Evolutionary conservation across 1,140 invertebrate genomes (phyloP).

Genomic region (Antheraea mylitta): DNA sequence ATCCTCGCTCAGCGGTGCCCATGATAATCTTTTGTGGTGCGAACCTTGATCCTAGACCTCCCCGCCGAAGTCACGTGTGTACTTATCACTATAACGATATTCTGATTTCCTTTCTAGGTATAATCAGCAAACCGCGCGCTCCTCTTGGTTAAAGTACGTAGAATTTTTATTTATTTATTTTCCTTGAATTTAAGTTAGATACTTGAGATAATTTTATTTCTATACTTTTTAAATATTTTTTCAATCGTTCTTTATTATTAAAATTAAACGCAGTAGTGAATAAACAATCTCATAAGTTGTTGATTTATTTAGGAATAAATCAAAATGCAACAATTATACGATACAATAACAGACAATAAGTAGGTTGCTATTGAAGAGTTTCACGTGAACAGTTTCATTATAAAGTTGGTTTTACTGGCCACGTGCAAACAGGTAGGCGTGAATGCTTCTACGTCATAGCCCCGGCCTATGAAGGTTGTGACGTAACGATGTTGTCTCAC

Average conservation of each 20-base stretch:
- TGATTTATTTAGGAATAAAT: background rate
- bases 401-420: conserved; percentile 40
- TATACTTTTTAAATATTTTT: too few relatives aligned
- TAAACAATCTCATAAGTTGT: too few relatives aligned
- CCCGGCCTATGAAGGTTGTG: conserved; percentile 63
- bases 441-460: conserved; percentile 56
- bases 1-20: conserved; percentile 66
- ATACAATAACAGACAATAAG: background rate
- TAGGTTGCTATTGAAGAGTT: conserved; percentile 8
- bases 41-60: conserved; percentile 62
- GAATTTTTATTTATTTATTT: conserved; percentile 42
- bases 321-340: background rate
- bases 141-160: conserved; percentile 74
- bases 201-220: too few relatives aligned
- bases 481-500: conserved; percentile 57
- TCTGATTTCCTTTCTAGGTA: conserved; percentile 74
- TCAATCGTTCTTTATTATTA: background rate
- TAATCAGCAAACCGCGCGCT: conserved; percentile 72
- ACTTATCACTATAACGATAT: conserved; percentile 46
- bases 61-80: conserved; percentile 37
- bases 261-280: too few relatives aligned
- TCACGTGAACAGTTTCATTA: conserved; percentile 22
- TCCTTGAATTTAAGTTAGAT: conserved; percentile 13
- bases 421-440: conserved; percentile 55
- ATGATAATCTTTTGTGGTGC: conserved; percentile 64